Conservation (phyloP, 2,797 vertebrate species). For the Falco peregrinus region DNA sequence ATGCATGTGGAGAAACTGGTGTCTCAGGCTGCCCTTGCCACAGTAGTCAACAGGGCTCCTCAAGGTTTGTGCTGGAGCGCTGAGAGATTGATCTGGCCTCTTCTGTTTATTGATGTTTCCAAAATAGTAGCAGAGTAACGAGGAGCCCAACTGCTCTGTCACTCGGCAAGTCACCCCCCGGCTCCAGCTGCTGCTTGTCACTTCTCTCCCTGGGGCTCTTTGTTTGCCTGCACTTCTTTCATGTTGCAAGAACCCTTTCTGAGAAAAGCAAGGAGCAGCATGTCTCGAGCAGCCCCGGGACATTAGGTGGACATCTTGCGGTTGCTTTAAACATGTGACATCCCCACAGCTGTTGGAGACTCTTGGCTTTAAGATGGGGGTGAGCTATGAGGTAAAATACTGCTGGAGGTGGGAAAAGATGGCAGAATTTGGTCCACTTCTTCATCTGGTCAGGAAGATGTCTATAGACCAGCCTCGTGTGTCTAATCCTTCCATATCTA, state of each 20-base stretch:
- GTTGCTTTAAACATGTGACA: neutral
- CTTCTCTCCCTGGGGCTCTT: conserved; percentile 27
- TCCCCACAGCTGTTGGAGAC: neutral
- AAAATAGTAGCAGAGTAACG: conserved; percentile 32
- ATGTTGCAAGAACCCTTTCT: conserved; percentile 34
- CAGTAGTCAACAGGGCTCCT: neutral
- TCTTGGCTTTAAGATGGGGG: neutral
- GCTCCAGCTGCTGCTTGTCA: conserved; percentile 56
- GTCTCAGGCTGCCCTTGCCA: neutral
- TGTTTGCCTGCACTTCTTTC: conserved; percentile 7
- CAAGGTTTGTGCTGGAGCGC: neutral
- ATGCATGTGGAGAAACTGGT: neutral
- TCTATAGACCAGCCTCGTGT: neutral
- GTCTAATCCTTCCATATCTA: neutral
- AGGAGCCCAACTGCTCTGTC: conserved; percentile 45
- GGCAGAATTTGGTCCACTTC: neutral
- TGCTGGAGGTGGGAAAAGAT: neutral
- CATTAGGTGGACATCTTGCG: neutral
- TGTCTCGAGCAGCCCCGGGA: neutral
- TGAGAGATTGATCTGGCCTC: conserved; percentile 6
- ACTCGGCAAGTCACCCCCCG: neutral
- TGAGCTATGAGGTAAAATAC: neutral
- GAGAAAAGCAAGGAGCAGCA: conserved; percentile 36
- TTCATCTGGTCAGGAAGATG: neutral
- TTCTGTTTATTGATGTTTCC: conserved; percentile 64